A percentile compares a stretch with the other conserved stretches of the same genome.
phyloP scores from a whole-genome alignment of 2,113 vertebrate genomes.

The Scalopus aquaticus region DNA sequence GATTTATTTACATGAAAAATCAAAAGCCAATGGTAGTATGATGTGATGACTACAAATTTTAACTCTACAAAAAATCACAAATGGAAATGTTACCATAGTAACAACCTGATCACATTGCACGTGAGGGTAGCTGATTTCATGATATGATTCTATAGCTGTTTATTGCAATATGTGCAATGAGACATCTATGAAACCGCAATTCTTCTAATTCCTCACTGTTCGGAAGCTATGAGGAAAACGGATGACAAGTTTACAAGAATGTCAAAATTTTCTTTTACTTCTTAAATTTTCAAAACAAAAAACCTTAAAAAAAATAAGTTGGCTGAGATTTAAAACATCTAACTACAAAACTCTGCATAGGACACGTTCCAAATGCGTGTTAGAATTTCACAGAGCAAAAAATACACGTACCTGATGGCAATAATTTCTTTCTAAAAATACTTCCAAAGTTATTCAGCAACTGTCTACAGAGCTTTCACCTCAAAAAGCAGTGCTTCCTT shows the following conservation, averaged over 20 bases:
- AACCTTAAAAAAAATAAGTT: neutral
- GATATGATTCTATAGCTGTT: conserved; percentile 68
- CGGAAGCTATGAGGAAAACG: neutral
- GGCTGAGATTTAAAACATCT: conserved; percentile 35
- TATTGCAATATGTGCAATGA: conserved; percentile 50
- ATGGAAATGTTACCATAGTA: conserved; percentile 79
- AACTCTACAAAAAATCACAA: conserved; percentile 74
- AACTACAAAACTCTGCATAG: conserved; percentile 21
- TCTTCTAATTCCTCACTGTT: conserved; percentile 38
- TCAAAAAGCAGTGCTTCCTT: neutral
- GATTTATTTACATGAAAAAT: conserved; percentile 80
- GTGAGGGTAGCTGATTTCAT: conserved; percentile 65
- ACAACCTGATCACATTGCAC: conserved; percentile 75
- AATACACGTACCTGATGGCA: conserved; percentile 20
- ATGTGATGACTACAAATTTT: conserved; percentile 72
- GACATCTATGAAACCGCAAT: conserved; percentile 29
- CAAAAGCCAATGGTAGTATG: conserved; percentile 65
- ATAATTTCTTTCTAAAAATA: conserved; percentile 33
- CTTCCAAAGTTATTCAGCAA: conserved; percentile 13
- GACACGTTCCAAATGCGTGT: conserved; percentile 19
- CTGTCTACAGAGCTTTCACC: neutral
- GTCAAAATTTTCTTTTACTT: conserved; percentile 17
- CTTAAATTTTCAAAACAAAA: conserved; percentile 55
- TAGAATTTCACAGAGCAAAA: conserved; percentile 40
- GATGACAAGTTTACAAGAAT: conserved; percentile 30